A percentile compares a stretch with the other conserved stretches of the same genome.
Evolutionary conservation across 2,888 invertebrate genomes (phyloP).

Genomic region (Elmis aenea): DNA sequence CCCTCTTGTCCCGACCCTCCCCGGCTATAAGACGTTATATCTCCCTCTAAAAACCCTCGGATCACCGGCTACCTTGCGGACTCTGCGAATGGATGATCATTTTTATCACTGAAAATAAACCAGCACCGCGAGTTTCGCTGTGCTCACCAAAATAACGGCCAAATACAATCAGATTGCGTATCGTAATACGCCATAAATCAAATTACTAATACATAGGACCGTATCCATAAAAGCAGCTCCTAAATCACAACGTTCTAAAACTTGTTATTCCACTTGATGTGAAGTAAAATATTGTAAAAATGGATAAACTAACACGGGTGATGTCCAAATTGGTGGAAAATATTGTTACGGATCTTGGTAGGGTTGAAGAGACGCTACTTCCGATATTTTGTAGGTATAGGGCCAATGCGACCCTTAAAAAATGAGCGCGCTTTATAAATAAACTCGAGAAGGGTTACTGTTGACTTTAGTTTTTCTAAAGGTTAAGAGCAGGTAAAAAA

Average conservation of each 20-base stretch:
- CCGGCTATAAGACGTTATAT: slow-evolving; percentile 20
- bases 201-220: slow-evolving; percentile 18
- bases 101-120: slow-evolving; percentile 20
- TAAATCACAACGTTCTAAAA: slow-evolving; percentile 28
- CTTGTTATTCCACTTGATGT: slow-evolving; percentile 39
- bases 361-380: too few relatives aligned
- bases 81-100: slow-evolving; percentile 31
- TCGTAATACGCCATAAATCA: too few relatives aligned
- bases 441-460: slow-evolving; percentile 16
- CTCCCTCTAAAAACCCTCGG: slow-evolving; percentile 33
- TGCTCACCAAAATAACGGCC: too few relatives aligned
- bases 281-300: slow-evolving; percentile 32
- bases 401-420: too few relatives aligned
- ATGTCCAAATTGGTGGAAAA: slow-evolving; percentile 40
- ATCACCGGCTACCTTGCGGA: slow-evolving; percentile 36
- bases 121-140: too few relatives aligned
- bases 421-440: too few relatives aligned
- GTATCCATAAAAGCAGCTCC: slow-evolving; percentile 24
- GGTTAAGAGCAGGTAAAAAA: slow-evolving; percentile 11
- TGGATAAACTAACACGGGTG: slow-evolving; percentile 29
- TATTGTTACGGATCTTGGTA: slow-evolving; percentile 32
- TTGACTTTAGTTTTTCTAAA: slow-evolving; percentile 13
- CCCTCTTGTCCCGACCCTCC: slow-evolving; percentile 17
- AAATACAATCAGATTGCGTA: too few relatives aligned
- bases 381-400: too few relatives aligned